phyloP scores from a whole-genome alignment of 2,797 vertebrate genomes.

The Echeneis naucrates region DNA sequence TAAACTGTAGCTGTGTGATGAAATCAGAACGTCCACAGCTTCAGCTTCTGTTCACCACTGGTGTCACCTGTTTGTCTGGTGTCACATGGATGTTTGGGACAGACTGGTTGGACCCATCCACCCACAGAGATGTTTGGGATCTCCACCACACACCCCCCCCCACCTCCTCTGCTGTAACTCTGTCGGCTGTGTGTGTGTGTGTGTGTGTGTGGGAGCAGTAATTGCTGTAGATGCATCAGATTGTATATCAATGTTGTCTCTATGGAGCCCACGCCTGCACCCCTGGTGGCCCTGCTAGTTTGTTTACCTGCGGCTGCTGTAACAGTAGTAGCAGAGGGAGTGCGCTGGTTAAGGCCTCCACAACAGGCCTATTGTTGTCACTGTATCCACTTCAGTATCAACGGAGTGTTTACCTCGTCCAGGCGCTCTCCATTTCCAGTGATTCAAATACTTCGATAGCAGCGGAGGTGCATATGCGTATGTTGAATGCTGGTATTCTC shows the following conservation, averaged over 20 bases:
- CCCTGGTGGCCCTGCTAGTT: constrained; percentile 63
- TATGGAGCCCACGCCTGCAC: constrained; percentile 57
- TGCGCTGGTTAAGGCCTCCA: constrained; percentile 55
- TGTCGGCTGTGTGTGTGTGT: constrained; percentile 27
- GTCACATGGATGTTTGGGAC: constrained; percentile 31
- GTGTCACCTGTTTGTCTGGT: constrained; percentile 60
- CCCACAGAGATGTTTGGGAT: constrained; percentile 46
- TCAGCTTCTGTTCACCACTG: neutral
- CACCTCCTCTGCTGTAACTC: constrained; percentile 53
- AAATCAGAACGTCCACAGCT: constrained; percentile 23
- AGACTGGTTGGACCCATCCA: constrained; percentile 38
- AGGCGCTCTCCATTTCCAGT: constrained; percentile 62
- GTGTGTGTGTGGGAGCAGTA: constrained; percentile 64
- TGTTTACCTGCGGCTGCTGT: constrained; percentile 75
- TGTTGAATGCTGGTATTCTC: constrained; percentile 27
- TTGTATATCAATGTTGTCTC: constrained; percentile 74
- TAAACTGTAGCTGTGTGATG: constrained; percentile 26
- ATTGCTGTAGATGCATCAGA: constrained; percentile 61
- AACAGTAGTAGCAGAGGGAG: constrained; percentile 67
- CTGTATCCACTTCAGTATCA: constrained; percentile 61
- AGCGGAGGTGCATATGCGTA: constrained; percentile 41
- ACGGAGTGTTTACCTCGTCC: constrained; percentile 73
- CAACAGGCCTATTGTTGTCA: constrained; percentile 73
- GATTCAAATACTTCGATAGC: constrained; percentile 64
- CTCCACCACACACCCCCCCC: constrained; percentile 31